phyloP scores from a whole-genome alignment of 1,140 invertebrate genomes.

The Antheraea mylitta region DNA sequence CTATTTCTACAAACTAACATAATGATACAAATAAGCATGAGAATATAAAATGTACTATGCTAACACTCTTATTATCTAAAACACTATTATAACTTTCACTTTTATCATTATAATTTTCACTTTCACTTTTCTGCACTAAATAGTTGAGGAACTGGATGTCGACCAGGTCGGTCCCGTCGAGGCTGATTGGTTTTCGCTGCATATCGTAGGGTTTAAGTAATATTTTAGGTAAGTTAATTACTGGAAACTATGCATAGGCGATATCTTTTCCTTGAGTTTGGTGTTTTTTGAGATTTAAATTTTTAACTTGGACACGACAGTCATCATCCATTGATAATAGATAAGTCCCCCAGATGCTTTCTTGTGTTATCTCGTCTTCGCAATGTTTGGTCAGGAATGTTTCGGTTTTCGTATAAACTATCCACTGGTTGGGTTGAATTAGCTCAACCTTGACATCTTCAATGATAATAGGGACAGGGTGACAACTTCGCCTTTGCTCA shows the following conservation, averaged over 20 bases:
- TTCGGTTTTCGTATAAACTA: conserved; percentile 9
- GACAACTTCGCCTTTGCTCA: not conserved
- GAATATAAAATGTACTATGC: not conserved
- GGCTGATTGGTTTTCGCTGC: conserved; percentile 2
- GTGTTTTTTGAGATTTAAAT: conserved; percentile 4
- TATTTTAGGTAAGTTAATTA: not conserved
- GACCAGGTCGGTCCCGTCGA: conserved; percentile 11
- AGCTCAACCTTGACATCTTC: conserved; percentile 31
- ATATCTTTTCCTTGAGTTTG: not conserved
- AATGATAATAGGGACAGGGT: not conserved
- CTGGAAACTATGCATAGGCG: too few relatives aligned
- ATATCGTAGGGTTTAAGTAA: not conserved
- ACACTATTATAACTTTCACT: conserved; percentile 4
- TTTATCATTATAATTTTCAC: conserved; percentile 6
- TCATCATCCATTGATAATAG: conserved; percentile 29
- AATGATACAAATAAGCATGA: conserved; percentile 1
- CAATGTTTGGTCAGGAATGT: conserved; percentile 15
- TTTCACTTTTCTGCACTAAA: conserved; percentile 9
- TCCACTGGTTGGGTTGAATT: conserved; percentile 17
- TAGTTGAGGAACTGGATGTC: conserved; percentile 10
- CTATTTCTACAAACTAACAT: not conserved
- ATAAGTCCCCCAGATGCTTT: conserved; percentile 17
- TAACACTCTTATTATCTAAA: conserved; percentile 10
- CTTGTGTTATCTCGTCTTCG: conserved; percentile 12
- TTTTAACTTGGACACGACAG: conserved; percentile 11